Conservation (phyloP, 1,140 invertebrate genomes). For the Bradysia coprophila region DNA sequence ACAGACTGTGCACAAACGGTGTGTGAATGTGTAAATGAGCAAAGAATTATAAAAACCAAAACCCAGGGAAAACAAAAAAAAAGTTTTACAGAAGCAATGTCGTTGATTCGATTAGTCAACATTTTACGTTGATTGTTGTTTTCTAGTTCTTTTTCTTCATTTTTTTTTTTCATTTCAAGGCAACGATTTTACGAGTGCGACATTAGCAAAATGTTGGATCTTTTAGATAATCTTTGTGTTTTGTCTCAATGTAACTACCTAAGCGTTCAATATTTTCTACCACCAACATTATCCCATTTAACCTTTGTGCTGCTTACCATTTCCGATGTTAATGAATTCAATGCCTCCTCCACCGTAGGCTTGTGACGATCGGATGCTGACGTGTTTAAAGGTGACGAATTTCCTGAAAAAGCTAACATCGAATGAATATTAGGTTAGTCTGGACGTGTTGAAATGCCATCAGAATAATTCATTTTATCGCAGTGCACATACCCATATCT, state of each 20-base stretch:
- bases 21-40: too few species aligned
- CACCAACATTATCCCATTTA: background rate
- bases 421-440: too few species aligned
- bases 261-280: background rate
- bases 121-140: background rate
- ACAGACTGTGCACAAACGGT: too few species aligned
- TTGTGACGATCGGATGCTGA: slow-evolving; percentile 27
- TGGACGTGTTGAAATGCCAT: too few species aligned
- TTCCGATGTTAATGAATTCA: slow-evolving; percentile 59
- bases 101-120: too few species aligned
- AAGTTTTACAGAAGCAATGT: too few species aligned
- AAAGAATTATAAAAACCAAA: too few species aligned
- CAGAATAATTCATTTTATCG: too few species aligned
- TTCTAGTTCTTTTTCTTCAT: background rate
- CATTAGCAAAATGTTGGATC: background rate
- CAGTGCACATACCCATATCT: slow-evolving; percentile 31
- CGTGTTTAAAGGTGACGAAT: slow-evolving; percentile 23
- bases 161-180: background rate
- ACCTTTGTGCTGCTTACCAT: slow-evolving; percentile 37
- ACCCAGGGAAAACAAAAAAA: too few species aligned
- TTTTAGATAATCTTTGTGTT: background rate
- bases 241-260: background rate
- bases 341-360: slow-evolving; percentile 42
- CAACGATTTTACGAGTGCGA: background rate
- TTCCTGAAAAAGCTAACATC: slow-evolving; percentile 12